phyloP scores from a whole-genome alignment of 2,888 invertebrate genomes.

The Acronicta psi region DNA sequence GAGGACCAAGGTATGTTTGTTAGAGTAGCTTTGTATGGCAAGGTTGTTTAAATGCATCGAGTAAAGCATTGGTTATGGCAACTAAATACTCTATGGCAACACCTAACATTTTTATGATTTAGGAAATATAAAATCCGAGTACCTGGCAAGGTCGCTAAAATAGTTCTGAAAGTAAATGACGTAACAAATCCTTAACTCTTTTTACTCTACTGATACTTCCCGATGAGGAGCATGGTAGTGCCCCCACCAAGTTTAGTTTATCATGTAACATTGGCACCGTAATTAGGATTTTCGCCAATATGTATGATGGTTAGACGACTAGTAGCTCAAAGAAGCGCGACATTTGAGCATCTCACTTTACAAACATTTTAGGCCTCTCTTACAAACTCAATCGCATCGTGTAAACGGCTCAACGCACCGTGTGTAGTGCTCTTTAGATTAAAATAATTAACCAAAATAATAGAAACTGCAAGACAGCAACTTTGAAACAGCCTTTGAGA shows the following conservation, averaged over 20 bases:
- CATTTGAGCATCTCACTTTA: slow-evolving; percentile 1
- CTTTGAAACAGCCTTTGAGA: slow-evolving; percentile 24
- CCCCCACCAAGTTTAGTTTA: background rate
- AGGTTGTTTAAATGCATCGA: slow-evolving; percentile 47
- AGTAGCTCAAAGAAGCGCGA: slow-evolving; percentile 7
- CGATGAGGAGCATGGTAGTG: background rate
- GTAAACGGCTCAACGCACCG: background rate
- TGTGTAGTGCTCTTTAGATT: background rate
- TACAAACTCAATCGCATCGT: background rate
- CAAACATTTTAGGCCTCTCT: slow-evolving; percentile 22
- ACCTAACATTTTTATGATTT: slow-evolving; percentile 7
- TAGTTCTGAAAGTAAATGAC: background rate
- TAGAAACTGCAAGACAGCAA: slow-evolving; percentile 1
- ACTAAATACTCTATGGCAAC: slow-evolving; percentile 37
- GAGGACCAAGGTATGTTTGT: slow-evolving; percentile 61
- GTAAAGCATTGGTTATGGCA: slow-evolving; percentile 54
- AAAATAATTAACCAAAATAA: background rate
- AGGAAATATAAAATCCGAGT: slow-evolving; percentile 14
- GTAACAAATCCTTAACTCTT: background rate
- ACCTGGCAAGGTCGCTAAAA: background rate
- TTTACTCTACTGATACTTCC: background rate
- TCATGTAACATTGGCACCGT: background rate
- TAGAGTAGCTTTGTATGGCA: slow-evolving; percentile 57
- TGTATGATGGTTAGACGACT: background rate
- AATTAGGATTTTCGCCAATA: slow-evolving; percentile 1